Evolutionary conservation across 2,113 vertebrate genomes (phyloP).

Genomic region (Orientallactaga bullata): DNA sequence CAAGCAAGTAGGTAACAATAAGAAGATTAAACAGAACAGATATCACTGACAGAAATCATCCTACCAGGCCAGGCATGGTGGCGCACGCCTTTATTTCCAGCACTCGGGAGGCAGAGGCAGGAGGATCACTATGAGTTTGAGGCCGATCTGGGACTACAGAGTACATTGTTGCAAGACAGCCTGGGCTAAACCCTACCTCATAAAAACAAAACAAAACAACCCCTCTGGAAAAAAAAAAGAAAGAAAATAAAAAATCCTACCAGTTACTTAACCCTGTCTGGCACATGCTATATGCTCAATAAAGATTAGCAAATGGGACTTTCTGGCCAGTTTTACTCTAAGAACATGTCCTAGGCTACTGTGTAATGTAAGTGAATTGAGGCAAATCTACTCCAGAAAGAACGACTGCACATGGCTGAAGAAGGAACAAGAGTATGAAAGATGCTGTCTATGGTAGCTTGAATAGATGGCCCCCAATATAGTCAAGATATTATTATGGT

Average conservation of each 20-base stretch:
- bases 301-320: neutral
- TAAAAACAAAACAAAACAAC: too few relatives aligned
- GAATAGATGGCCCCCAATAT: too few relatives aligned
- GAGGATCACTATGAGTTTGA: too few relatives aligned
- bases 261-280: neutral
- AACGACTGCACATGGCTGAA: neutral
- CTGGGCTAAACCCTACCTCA: too few relatives aligned
- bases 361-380: neutral
- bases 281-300: neutral
- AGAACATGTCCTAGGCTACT: neutral
- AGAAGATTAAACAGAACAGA: neutral
- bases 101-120: too few relatives aligned
- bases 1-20: neutral
- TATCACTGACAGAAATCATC: neutral
- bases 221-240: too few relatives aligned
- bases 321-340: neutral
- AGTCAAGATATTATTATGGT: too few relatives aligned
- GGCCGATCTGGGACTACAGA: too few relatives aligned
- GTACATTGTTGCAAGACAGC: too few relatives aligned
- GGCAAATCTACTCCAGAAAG: neutral
- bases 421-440: neutral
- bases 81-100: too few relatives aligned
- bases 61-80: neutral
- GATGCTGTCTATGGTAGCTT: too few relatives aligned
- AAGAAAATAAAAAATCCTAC: neutral